phyloP scores from a whole-genome alignment of 2,797 vertebrate genomes.

The Danio aesculapii region DNA sequence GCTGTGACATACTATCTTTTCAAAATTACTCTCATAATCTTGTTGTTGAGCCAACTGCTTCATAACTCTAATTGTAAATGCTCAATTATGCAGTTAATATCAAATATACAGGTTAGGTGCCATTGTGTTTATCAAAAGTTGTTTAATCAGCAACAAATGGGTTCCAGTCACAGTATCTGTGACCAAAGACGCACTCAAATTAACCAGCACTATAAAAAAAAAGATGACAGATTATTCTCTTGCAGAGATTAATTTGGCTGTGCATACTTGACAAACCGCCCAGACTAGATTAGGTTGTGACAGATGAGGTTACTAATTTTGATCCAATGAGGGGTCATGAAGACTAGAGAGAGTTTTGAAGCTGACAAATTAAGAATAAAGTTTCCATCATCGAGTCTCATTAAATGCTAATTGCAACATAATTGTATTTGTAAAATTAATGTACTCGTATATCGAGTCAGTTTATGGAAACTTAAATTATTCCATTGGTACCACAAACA shows the following conservation, averaged over 20 bases:
- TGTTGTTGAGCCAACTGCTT: not conserved
- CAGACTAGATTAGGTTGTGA: conserved; percentile 45
- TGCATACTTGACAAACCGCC: conserved; percentile 54
- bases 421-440: conserved; percentile 39
- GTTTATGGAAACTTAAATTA: conserved; percentile 8
- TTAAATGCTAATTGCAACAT: conserved; percentile 30
- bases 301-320: conserved; percentile 23
- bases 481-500: conserved; percentile 13
- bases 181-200: conserved; percentile 15
- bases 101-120: not conserved
- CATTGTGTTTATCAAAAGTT: not conserved
- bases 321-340: conserved; percentile 17
- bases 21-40: not conserved
- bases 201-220: conserved; percentile 27
- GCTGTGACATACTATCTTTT: not conserved
- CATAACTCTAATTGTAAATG: not conserved
- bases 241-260: conserved; percentile 48
- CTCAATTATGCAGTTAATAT: not conserved
- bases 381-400: conserved; percentile 35
- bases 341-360: conserved; percentile 29
- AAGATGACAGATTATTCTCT: conserved; percentile 40
- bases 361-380: conserved; percentile 23
- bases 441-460: not conserved
- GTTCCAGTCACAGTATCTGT: not conserved
- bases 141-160: not conserved